Percentiles rank a stretch among this genome's conserved stretches.
Evolutionary conservation across 2,888 invertebrate genomes (phyloP).

Genomic region (Lycia hirtaria): DNA sequence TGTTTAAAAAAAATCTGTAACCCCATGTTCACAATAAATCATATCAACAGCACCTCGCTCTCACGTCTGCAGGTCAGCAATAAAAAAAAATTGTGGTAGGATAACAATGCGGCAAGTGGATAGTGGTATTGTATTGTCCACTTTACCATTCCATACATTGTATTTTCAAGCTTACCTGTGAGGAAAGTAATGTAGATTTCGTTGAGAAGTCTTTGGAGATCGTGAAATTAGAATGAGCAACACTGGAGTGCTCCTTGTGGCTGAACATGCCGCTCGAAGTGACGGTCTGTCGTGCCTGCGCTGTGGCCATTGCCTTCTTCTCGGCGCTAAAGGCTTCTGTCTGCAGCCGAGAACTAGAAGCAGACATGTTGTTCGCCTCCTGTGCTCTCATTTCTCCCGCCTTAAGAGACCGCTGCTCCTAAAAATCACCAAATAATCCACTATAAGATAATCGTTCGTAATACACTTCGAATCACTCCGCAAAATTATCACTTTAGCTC

Average conservation of each 20-base stretch:
- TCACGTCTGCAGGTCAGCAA: too few relatives aligned
- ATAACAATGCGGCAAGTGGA: too few relatives aligned
- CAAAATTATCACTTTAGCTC: conserved; percentile 30
- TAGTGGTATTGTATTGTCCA: too few relatives aligned
- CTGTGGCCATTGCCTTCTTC: conserved; percentile 90
- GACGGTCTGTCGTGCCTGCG: conserved; percentile 92
- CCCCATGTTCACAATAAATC: background rate
- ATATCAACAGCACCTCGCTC: too few relatives aligned
- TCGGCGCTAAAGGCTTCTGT: conserved; percentile 95
- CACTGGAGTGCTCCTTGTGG: conserved; percentile 88
- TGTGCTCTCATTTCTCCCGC: conserved; percentile 94
- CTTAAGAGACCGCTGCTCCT: conserved; percentile 94
- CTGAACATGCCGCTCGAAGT: conserved; percentile 92
- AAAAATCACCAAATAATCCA: conserved; percentile 54
- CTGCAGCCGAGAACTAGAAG: conserved; percentile 93
- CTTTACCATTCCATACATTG: background rate
- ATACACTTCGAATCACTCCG: conserved; percentile 16
- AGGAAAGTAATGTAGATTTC: conserved; percentile 85
- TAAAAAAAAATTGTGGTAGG: too few relatives aligned
- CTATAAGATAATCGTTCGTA: conserved; percentile 3
- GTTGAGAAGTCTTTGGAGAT: conserved; percentile 91
- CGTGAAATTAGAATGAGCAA: conserved; percentile 92
- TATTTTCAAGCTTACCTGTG: conserved; percentile 68
- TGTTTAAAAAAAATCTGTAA: background rate
- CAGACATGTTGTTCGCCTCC: conserved; percentile 93